Evolutionary conservation across 1,140 invertebrate genomes (phyloP).

Genomic region (Dendrolimus punctatus): DNA sequence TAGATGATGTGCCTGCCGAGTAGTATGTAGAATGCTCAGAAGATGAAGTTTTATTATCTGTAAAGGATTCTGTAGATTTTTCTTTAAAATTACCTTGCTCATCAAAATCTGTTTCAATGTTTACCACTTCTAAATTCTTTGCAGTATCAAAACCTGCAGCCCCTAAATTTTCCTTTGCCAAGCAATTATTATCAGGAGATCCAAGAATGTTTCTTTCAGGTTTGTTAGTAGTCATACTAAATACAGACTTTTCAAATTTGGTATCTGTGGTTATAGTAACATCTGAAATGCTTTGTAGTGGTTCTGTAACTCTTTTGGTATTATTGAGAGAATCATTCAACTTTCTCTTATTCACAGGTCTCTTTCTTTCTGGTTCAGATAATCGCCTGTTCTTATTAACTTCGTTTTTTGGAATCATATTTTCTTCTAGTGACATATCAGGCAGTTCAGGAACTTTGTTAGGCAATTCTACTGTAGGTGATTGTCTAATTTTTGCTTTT

Average conservation of each 20-base stretch:
- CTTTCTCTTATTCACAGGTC: slow-evolving; percentile 17
- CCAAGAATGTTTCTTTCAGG: too few species aligned
- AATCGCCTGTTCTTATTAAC: slow-evolving; percentile 29
- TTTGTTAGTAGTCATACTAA: too few species aligned
- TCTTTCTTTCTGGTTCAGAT: slow-evolving; percentile 31
- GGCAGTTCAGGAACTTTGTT: slow-evolving; percentile 8
- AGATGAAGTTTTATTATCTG: slow-evolving; percentile 16
- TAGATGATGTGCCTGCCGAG: slow-evolving; percentile 24
- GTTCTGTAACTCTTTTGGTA: background rate
- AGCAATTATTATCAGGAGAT: too few species aligned
- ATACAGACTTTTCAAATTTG: too few species aligned
- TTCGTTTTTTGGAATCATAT: slow-evolving; percentile 15
- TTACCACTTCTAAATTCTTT: background rate
- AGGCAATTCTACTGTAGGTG: slow-evolving; percentile 27
- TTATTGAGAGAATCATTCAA: slow-evolving; percentile 20
- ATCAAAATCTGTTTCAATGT: background rate
- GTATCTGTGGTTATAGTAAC: too few species aligned
- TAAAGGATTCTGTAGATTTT: slow-evolving; percentile 1
- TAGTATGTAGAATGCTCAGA: slow-evolving; percentile 31
- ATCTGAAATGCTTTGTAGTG: background rate
- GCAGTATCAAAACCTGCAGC: too few species aligned
- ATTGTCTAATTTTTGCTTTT: slow-evolving; percentile 46
- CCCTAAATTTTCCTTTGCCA: too few species aligned
- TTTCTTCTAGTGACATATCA: slow-evolving; percentile 7
- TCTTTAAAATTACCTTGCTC: slow-evolving; percentile 6